These are phyloP conservation scores for Chrysaora quinquecirrha DNA, from an alignment of 30 jellyfish, hydroid and myxozoan genomes.

Conservation along the genomic window DNA sequence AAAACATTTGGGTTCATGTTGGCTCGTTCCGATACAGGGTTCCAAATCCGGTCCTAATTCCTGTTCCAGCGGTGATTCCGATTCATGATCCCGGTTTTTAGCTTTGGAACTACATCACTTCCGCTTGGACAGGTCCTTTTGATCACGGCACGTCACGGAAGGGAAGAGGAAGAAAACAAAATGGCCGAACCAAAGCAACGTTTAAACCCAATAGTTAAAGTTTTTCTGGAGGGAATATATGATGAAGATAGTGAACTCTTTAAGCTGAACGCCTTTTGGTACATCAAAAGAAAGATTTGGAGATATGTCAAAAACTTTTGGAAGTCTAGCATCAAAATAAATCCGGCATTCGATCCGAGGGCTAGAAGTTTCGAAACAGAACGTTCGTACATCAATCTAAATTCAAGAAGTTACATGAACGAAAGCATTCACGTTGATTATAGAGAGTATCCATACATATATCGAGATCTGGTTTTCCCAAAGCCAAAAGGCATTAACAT, in stretches of 20 bases:
- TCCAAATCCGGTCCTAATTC: no score
- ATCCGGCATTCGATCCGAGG: background rate
- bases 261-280: conserved; percentile 37
- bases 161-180: background rate
- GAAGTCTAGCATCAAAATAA: background rate
- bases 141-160: no score
- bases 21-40: no score
- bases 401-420: background rate
- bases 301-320: background rate
- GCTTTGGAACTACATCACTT: no score
- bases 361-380: no score
- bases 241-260: conserved; percentile 24
- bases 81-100: no score
- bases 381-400: background rate
- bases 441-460: background rate
- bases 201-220: conserved; percentile 26
- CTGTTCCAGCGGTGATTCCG: no score
- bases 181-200: background rate
- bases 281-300: conserved; percentile 14
- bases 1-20: no score
- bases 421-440: background rate
- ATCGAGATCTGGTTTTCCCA: conserved; percentile 28
- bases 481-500: conserved; percentile 54
- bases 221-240: conserved; percentile 15
- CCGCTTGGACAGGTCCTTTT: no score